phyloP scores from a whole-genome alignment of 2,888 invertebrate genomes.

The Morinoia aosen region DNA sequence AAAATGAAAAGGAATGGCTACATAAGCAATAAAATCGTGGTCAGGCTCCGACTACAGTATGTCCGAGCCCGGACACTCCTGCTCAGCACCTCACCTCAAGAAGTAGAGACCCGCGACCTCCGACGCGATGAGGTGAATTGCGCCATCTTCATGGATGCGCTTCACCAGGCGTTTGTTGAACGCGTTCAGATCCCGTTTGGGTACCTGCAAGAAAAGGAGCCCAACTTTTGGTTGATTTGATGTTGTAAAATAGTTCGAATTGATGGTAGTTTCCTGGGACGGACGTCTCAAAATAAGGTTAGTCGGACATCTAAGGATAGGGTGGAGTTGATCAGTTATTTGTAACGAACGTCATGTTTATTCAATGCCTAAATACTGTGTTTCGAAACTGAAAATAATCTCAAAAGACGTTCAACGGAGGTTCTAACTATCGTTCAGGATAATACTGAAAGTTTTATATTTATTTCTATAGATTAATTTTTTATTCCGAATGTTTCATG shows the following conservation, averaged over 20 bases:
- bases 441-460: too few species aligned
- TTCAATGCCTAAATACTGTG: background rate
- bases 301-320: too few species aligned
- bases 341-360: background rate
- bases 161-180: slow-evolving; percentile 85
- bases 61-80: too few species aligned
- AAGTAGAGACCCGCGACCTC: slow-evolving; percentile 88
- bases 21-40: too few species aligned
- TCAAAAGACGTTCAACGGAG: too few species aligned
- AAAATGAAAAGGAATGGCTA: too few species aligned
- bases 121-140: slow-evolving; percentile 93
- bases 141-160: slow-evolving; percentile 88
- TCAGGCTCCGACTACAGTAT: too few species aligned
- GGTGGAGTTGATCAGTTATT: background rate
- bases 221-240: background rate
- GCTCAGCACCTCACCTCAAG: slow-evolving; percentile 75
- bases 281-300: background rate
- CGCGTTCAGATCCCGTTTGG: slow-evolving; percentile 80
- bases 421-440: too few species aligned
- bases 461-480: too few species aligned
- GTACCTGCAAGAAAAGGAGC: background rate
- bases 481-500: too few species aligned
- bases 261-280: slow-evolving; percentile 35
- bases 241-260: background rate
- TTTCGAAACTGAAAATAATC: too few species aligned